Conservation (phyloP, 2,888 invertebrate species). For the Galeruca laticollis region DNA sequence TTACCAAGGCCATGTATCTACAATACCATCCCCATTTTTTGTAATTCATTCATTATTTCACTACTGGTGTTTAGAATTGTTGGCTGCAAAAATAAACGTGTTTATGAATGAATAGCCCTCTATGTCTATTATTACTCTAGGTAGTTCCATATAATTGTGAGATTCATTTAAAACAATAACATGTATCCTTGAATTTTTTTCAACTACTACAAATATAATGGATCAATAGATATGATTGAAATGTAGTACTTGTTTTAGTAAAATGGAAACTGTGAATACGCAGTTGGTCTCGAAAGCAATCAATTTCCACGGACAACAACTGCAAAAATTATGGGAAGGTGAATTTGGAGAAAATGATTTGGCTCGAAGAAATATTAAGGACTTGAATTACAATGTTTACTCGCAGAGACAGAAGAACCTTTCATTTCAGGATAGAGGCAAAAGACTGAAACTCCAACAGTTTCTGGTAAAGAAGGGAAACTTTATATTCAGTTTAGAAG, state of each 20-base stretch:
- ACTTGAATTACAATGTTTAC: slow-evolving; percentile 80
- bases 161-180: too few species aligned
- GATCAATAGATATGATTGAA: neutral
- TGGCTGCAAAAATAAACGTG: too few species aligned
- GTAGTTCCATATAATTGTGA: too few species aligned
- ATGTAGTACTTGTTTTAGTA: neutral
- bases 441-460: slow-evolving; percentile 85
- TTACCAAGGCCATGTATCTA: too few species aligned
- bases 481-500: slow-evolving; percentile 76
- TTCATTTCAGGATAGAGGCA: slow-evolving; percentile 86
- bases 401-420: slow-evolving; percentile 84
- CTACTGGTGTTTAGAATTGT: too few species aligned
- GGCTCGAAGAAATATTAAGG: slow-evolving; percentile 72
- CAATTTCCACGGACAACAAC: slow-evolving; percentile 88
- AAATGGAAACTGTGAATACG: slow-evolving; percentile 70
- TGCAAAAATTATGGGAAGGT: slow-evolving; percentile 89
- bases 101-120: too few species aligned
- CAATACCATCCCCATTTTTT: too few species aligned
- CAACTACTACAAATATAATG: neutral
- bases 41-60: too few species aligned
- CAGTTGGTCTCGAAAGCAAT: slow-evolving; percentile 77
- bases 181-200: neutral
- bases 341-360: slow-evolving; percentile 85
- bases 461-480: slow-evolving; percentile 89
- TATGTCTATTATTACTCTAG: too few species aligned